These are phyloP conservation scores for Lagocephalus sceleratus DNA, from an alignment of 2,797 vertebrate species.

Conservation along the genomic window DNA sequence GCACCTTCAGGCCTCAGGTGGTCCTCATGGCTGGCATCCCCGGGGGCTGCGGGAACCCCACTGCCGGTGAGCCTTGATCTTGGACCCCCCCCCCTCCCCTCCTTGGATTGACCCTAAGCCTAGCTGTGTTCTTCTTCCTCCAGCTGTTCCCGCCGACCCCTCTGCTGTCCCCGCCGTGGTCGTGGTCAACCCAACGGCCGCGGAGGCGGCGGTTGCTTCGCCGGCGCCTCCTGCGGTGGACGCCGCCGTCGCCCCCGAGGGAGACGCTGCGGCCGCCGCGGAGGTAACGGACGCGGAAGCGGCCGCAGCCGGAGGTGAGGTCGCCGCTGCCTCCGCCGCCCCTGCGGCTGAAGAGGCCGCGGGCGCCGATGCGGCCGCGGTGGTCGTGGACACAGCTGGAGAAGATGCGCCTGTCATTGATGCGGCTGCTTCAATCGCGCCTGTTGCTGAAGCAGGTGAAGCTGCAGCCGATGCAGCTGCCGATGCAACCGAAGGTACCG, in stretches of 20 bases:
- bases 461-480: constrained; percentile 5
- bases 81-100: too few relatives aligned
- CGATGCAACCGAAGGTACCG: constrained; percentile 1
- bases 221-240: constrained; percentile 46
- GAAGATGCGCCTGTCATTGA: background rate
- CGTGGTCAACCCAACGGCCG: constrained; percentile 46
- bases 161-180: constrained; percentile 56
- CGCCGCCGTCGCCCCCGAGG: constrained; percentile 35
- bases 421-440: background rate
- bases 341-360: background rate
- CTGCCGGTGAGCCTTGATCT: constrained; percentile 49
- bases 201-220: constrained; percentile 27
- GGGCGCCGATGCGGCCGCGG: constrained; percentile 23
- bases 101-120: background rate
- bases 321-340: background rate
- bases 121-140: constrained; percentile 12
- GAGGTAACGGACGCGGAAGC: background rate
- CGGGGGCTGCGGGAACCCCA: constrained; percentile 74
- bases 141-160: constrained; percentile 45
- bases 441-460: constrained; percentile 9
- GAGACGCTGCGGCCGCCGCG: constrained; percentile 3
- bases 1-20: constrained; percentile 81
- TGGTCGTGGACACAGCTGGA: background rate
- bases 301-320: background rate
- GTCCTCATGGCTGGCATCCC: constrained; percentile 89